Percentiles rank a stretch among this genome's conserved stretches.
These are phyloP conservation scores for Ips typographus DNA, from an alignment of 1,140 invertebrate genomes.

Conservation along the genomic window DNA sequence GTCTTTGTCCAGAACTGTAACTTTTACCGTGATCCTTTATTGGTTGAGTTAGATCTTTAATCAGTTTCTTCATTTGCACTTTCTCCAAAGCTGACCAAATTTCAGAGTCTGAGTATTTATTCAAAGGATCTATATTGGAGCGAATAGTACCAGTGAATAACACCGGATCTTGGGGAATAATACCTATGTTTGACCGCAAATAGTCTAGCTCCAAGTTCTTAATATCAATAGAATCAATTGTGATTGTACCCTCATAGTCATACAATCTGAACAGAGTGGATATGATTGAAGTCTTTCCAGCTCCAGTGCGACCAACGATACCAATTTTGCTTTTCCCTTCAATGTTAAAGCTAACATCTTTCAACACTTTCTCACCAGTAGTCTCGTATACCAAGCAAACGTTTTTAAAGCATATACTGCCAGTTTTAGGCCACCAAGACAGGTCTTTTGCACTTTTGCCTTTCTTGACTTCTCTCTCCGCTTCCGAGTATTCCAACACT, in stretches of 20 bases:
- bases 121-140: slow-evolving; percentile 61
- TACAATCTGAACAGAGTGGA: slow-evolving; percentile 70
- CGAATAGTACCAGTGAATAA: slow-evolving; percentile 61
- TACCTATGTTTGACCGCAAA: slow-evolving; percentile 60
- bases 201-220: slow-evolving; percentile 61
- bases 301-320: slow-evolving; percentile 54
- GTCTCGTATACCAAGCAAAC: slow-evolving; percentile 68
- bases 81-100: slow-evolving; percentile 47
- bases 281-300: slow-evolving; percentile 75
- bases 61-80: slow-evolving; percentile 45
- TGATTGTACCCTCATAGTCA: slow-evolving; percentile 60
- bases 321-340: slow-evolving; percentile 61
- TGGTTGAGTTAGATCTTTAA: slow-evolving; percentile 40
- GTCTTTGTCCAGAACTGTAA: slow-evolving; percentile 77
- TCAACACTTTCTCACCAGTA: slow-evolving; percentile 64
- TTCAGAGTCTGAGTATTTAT: slow-evolving; percentile 54
- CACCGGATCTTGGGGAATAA: slow-evolving; percentile 66
- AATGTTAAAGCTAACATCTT: slow-evolving; percentile 63
- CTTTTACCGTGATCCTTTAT: slow-evolving; percentile 68
- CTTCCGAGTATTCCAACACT: slow-evolving; percentile 65
- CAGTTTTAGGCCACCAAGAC: slow-evolving; percentile 32
- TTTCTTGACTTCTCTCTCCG: slow-evolving; percentile 54
- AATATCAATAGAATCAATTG: slow-evolving; percentile 68
- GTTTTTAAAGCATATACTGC: slow-evolving; percentile 55
- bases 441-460: slow-evolving; percentile 1